Conservation (phyloP, 2,888 invertebrate genomes). For the Ormyrus rosae region DNA sequence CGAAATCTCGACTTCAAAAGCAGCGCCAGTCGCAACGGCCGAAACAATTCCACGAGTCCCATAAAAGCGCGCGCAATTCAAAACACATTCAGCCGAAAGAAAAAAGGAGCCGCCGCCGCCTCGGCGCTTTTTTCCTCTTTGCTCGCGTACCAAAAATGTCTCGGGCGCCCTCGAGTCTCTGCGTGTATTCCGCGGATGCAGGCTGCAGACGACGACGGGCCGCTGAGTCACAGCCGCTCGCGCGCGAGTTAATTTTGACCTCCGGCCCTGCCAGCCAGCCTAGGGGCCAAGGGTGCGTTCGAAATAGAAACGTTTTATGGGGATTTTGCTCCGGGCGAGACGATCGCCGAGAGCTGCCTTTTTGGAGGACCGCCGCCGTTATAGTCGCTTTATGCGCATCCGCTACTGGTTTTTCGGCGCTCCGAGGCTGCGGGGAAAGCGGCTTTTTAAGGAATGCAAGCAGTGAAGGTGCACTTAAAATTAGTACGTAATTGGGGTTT, state of each 20-base stretch:
- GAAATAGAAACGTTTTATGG: constrained; percentile 47
- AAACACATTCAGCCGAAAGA: background rate
- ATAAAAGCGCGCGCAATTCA: background rate
- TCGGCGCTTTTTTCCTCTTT: constrained; percentile 20
- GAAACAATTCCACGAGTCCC: no score
- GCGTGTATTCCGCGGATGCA: background rate
- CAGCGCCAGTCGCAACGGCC: no score
- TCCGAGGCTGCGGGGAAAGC: no score
- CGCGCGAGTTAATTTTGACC: constrained; percentile 34
- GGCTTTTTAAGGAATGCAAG: no score
- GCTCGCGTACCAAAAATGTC: background rate
- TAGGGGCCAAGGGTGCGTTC: constrained; percentile 33
- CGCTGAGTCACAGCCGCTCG: constrained; percentile 3
- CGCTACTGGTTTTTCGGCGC: no score
- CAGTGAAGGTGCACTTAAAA: no score
- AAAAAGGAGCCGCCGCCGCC: background rate
- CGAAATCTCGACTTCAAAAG: no score
- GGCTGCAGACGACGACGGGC: background rate
- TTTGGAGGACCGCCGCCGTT: no score
- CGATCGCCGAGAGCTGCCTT: no score
- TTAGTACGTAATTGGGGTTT: background rate
- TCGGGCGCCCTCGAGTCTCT: background rate
- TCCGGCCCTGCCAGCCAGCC: background rate
- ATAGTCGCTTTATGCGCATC: no score
- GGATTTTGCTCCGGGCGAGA: constrained; percentile 29